phyloP scores from a whole-genome alignment of 2,888 invertebrate species.

The Metopia argyrocephala region DNA sequence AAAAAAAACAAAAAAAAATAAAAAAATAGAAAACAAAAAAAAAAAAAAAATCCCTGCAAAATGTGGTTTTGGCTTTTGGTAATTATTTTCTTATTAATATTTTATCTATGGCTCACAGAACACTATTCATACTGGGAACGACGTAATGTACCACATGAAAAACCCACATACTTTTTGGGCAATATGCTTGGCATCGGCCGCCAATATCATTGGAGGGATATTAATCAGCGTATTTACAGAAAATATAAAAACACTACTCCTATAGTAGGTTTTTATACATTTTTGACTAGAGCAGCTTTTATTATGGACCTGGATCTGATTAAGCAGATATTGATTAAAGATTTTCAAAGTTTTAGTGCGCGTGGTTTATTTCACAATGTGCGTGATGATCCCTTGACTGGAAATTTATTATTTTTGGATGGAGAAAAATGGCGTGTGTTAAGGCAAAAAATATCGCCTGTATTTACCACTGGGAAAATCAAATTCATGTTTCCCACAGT shows the following conservation, averaged over 20 bases:
- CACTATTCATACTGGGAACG: slow-evolving; percentile 56
- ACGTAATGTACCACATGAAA: slow-evolving; percentile 56
- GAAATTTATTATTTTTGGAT: slow-evolving; percentile 74
- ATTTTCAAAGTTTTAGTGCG: slow-evolving; percentile 75
- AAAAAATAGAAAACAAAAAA: not conserved
- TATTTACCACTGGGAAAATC: slow-evolving; percentile 72
- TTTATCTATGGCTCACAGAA: slow-evolving; percentile 30
- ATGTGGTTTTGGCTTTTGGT: slow-evolving; percentile 15
- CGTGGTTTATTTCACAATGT: slow-evolving; percentile 74
- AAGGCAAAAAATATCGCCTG: slow-evolving; percentile 78
- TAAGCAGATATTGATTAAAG: slow-evolving; percentile 72
- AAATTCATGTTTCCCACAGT: slow-evolving; percentile 71
- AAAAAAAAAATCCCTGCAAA: not conserved
- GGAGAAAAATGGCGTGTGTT: slow-evolving; percentile 78
- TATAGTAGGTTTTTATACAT: slow-evolving; percentile 72
- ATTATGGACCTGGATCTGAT: slow-evolving; percentile 69
- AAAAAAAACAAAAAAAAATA: too few relatives aligned
- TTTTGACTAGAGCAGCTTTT: slow-evolving; percentile 68
- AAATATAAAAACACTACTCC: slow-evolving; percentile 64
- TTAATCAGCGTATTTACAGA: slow-evolving; percentile 51
- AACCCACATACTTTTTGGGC: slow-evolving; percentile 44
- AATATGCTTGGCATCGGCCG: slow-evolving; percentile 52
- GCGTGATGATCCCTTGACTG: slow-evolving; percentile 76
- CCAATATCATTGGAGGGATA: slow-evolving; percentile 65
- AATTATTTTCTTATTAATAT: not conserved